phyloP scores from a whole-genome alignment of 2,113 vertebrate species.

The Collichthys lucidus region DNA sequence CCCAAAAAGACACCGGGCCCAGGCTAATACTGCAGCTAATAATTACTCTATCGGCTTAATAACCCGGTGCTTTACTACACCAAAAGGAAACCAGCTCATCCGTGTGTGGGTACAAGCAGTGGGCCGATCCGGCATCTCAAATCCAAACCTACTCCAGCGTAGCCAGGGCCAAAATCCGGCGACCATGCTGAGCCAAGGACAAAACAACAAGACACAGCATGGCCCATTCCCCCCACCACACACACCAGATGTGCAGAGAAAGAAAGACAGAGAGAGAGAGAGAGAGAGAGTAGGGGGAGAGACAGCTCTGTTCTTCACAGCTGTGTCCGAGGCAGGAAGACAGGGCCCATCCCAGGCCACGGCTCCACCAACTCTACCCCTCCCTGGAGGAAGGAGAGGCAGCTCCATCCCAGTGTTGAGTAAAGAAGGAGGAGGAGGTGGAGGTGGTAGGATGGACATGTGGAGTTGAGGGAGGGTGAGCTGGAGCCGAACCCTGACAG shows the following conservation, averaged over 20 bases:
- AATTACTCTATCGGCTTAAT: conserved; percentile 64
- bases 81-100: conserved; percentile 47
- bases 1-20: conserved; percentile 29
- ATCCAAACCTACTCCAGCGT: conserved; percentile 50
- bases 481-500: conserved; percentile 52
- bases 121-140: conserved; percentile 50
- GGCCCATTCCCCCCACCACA: conserved; percentile 25
- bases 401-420: conserved; percentile 38
- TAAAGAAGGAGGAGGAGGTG: conserved; percentile 2
- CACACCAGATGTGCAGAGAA: conserved; percentile 67
- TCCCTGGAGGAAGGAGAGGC: conserved; percentile 53
- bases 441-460: conserved; percentile 40
- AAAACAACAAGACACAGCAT: conserved; percentile 57
- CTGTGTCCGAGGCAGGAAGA: conserved; percentile 56
- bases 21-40: conserved; percentile 60
- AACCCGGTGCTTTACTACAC: conserved; percentile 44
- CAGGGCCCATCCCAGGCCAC: conserved; percentile 27
- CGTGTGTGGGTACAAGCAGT: conserved; percentile 48
- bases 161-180: conserved; percentile 55
- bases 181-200: conserved; percentile 57
- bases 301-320: conserved; percentile 60
- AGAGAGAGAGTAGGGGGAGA: conserved; percentile 39
- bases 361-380: neutral
- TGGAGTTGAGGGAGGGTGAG: conserved; percentile 39
- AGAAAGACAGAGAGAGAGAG: conserved; percentile 43